Conservation (phyloP, 1,140 invertebrate species). For the Conopomorpha cramerella region DNA sequence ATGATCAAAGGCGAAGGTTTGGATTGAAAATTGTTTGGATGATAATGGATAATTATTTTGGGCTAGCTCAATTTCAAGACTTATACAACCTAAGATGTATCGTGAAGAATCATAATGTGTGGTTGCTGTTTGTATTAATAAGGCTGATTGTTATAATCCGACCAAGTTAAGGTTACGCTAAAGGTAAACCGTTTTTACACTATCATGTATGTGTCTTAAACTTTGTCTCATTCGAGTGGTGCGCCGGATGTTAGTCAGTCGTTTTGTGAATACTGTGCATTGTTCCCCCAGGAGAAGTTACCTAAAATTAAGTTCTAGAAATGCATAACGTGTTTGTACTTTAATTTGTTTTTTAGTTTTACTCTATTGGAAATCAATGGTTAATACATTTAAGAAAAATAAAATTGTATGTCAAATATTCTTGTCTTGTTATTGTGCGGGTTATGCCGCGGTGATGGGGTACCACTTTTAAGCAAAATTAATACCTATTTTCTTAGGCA, state of each 20-base stretch:
- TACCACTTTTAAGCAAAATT: no score
- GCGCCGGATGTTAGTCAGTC: constrained; percentile 51
- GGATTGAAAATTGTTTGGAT: no score
- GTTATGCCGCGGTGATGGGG: no score
- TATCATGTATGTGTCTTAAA: no score
- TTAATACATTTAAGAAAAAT: constrained; percentile 62
- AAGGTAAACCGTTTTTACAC: no score
- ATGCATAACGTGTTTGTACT: constrained; percentile 61
- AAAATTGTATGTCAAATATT: constrained; percentile 59
- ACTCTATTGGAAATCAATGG: constrained; percentile 61
- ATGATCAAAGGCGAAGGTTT: no score
- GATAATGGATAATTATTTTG: no score
- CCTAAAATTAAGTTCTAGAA: constrained; percentile 59
- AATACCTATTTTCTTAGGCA: no score
- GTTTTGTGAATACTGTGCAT: constrained; percentile 36
- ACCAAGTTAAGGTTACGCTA: constrained; percentile 50
- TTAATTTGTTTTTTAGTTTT: constrained; percentile 62
- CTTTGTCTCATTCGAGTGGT: constrained; percentile 28
- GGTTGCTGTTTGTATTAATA: no score
- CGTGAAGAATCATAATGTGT: no score
- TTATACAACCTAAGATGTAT: no score
- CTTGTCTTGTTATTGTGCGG: constrained; percentile 10
- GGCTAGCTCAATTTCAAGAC: constrained; percentile 56
- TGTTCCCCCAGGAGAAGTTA: constrained; percentile 61
- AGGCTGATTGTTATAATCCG: constrained; percentile 45